Conservation (phyloP, 2,797 vertebrate genomes). For the Coranthus polyacanthus region DNA sequence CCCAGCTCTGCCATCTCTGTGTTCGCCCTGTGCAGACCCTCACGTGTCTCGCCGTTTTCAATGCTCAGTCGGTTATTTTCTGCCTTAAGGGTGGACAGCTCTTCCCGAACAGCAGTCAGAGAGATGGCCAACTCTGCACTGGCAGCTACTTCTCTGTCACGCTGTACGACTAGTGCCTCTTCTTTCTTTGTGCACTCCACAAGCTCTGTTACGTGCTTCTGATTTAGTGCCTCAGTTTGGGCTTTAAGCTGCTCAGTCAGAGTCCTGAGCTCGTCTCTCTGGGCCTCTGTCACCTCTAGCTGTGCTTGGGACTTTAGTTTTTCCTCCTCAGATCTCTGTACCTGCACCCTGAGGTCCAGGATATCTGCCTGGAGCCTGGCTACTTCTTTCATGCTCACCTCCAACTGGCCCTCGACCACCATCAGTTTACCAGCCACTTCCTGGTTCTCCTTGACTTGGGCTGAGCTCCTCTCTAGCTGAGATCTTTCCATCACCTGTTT, state of each 20-base stretch:
- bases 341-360: conserved; percentile 82
- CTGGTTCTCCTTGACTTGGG: conserved; percentile 72
- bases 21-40: conserved; percentile 90
- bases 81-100: conserved; percentile 81
- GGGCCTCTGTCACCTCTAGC: conserved; percentile 79
- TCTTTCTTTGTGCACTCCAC: conserved; percentile 85
- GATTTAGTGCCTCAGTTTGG: conserved; percentile 87
- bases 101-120: conserved; percentile 77
- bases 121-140: conserved; percentile 77
- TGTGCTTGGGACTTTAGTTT: conserved; percentile 83
- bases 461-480: conserved; percentile 72
- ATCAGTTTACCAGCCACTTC: conserved; percentile 78
- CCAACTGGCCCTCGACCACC: conserved; percentile 86
- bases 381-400: conserved; percentile 85
- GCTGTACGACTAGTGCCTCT: conserved; percentile 73
- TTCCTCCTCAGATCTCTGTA: conserved; percentile 81
- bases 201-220: conserved; percentile 87
- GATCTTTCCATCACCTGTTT: conserved; percentile 78
- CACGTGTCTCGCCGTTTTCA: conserved; percentile 88
- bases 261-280: conserved; percentile 84
- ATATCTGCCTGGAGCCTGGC: conserved; percentile 86
- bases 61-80: conserved; percentile 79
- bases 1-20: conserved; percentile 93
- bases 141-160: conserved; percentile 68
- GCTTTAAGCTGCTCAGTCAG: conserved; percentile 89